phyloP scores from a whole-genome alignment of 2,888 invertebrate genomes.

The Amorpha juglandis region DNA sequence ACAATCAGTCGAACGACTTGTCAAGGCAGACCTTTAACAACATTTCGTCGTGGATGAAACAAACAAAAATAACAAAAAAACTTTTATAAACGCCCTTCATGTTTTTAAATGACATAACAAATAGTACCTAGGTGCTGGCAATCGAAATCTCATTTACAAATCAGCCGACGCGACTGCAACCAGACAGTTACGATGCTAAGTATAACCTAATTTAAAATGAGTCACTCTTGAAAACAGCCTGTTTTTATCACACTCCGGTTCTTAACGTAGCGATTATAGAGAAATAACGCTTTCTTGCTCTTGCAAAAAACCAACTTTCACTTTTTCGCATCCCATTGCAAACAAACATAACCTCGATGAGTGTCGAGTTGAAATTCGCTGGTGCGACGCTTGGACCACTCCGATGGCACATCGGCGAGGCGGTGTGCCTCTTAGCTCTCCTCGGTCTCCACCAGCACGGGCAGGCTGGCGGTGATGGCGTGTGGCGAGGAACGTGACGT shows the following conservation, averaged over 20 bases:
- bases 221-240: slow-evolving; percentile 41
- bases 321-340: slow-evolving; percentile 73
- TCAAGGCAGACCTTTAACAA: neutral
- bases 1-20: neutral
- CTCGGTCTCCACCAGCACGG: slow-evolving; percentile 86
- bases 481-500: slow-evolving; percentile 73
- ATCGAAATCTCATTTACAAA: slow-evolving; percentile 20
- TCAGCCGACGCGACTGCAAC: slow-evolving; percentile 16
- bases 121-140: neutral
- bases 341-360: slow-evolving; percentile 69
- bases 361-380: slow-evolving; percentile 49
- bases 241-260: slow-evolving; percentile 44
- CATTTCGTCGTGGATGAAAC: neutral
- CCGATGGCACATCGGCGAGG: slow-evolving; percentile 49
- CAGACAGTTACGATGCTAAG: slow-evolving; percentile 20
- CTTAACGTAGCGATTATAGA: slow-evolving; percentile 45
- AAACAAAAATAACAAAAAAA: slow-evolving; percentile 1
- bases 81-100: neutral
- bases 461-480: slow-evolving; percentile 79
- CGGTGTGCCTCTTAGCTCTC: slow-evolving; percentile 63
- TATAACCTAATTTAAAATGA: slow-evolving; percentile 37
- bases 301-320: slow-evolving; percentile 74
- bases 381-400: slow-evolving; percentile 46
- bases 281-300: slow-evolving; percentile 62
- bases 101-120: slow-evolving; percentile 11